Percentiles rank a stretch among this genome's conserved stretches.
Evolutionary conservation across 1,140 invertebrate genomes (phyloP).

Genomic region (Drosophila arawakana): DNA sequence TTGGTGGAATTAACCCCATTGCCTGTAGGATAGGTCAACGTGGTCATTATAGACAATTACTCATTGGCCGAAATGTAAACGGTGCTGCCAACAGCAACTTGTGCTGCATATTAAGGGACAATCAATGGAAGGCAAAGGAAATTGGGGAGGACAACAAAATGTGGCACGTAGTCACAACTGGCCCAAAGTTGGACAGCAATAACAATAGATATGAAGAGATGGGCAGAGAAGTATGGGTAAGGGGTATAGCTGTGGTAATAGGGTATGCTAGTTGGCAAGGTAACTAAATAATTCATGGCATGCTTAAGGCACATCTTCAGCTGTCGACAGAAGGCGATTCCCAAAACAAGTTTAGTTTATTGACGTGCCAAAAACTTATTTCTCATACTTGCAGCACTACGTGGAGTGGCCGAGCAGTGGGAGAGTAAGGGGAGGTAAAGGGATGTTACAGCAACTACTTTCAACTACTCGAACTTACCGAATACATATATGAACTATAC

Average conservation of each 20-base stretch:
- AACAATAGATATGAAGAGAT: neutral
- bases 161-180: slow-evolving; percentile 33
- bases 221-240: neutral
- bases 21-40: slow-evolving; percentile 19
- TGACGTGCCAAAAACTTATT: slow-evolving; percentile 43
- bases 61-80: slow-evolving; percentile 12
- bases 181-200: slow-evolving; percentile 15
- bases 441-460: slow-evolving; percentile 18
- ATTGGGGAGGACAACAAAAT: neutral
- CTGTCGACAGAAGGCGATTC: slow-evolving; percentile 17
- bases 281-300: slow-evolving; percentile 48
- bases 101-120: slow-evolving; percentile 42
- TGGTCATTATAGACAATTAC: slow-evolving; percentile 36
- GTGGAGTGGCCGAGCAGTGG: neutral
- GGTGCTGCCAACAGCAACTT: neutral
- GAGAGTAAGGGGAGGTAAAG: neutral
- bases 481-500: slow-evolving; percentile 17
- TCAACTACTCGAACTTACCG: slow-evolving; percentile 29
- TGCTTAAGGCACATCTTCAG: slow-evolving; percentile 40
- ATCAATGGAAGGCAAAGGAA: slow-evolving; percentile 9
- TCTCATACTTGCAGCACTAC: slow-evolving; percentile 6
- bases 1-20: slow-evolving; percentile 14
- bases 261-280: slow-evolving; percentile 5
- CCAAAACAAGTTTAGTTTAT: slow-evolving; percentile 39
- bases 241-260: neutral